These are phyloP conservation scores for Prolemur simus DNA, from an alignment of 2,113 vertebrate genomes.

Conservation along the genomic window DNA sequence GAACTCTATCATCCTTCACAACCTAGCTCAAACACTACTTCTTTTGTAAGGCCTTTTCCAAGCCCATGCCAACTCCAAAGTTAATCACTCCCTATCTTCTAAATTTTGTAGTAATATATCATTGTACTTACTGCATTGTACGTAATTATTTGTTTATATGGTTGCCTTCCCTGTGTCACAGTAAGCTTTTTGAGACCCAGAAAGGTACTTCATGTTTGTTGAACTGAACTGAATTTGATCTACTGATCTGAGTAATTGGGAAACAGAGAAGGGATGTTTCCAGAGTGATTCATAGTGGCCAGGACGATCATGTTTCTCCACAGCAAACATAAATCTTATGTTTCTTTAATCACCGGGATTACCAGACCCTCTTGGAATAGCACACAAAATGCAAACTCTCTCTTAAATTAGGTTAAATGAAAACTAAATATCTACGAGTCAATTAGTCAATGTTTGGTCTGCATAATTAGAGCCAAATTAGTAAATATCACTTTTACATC, in stretches of 20 bases:
- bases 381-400: slow-evolving; percentile 33
- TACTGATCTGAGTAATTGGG: slow-evolving; percentile 23
- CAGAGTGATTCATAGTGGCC: slow-evolving; percentile 47
- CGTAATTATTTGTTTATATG: not conserved
- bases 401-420: not conserved
- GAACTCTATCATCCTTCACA: not conserved
- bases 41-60: not conserved
- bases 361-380: slow-evolving; percentile 50
- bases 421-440: not conserved
- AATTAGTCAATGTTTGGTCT: not conserved
- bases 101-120: not conserved
- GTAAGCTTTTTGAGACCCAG: not conserved
- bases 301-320: slow-evolving; percentile 52
- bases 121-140: not conserved
- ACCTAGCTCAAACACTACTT: not conserved
- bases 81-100: not conserved
- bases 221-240: slow-evolving; percentile 35
- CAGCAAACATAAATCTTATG: slow-evolving; percentile 30
- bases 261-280: slow-evolving; percentile 40
- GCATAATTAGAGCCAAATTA: not conserved
- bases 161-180: not conserved
- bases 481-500: not conserved
- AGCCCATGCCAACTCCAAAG: not conserved
- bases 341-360: slow-evolving; percentile 55
- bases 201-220: slow-evolving; percentile 10